Evolutionary conservation across 2,797 vertebrate genomes (phyloP), one percentile per base, ranked within the genome.

Genomic region (Acanthiza pusilla): DNA sequence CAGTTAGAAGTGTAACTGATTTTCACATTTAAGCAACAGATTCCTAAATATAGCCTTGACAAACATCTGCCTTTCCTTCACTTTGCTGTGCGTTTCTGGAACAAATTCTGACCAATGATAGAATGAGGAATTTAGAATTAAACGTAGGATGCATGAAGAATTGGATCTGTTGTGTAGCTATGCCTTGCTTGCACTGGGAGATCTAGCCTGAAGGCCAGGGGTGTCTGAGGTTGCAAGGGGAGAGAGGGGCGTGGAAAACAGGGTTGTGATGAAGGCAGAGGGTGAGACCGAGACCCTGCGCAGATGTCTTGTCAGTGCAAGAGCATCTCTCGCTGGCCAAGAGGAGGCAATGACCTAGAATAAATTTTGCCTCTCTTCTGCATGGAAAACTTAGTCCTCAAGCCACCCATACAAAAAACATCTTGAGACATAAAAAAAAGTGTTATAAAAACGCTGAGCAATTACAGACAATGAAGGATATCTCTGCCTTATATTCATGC

Each of bases 301-400:
- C 2, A 2, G 17, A 63, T 73, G 17, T 60, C 93, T 87, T 70
- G 17, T 67, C 68, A 79, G 80, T 82, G 66, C 92, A 95, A 97
- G 91, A 94, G 92, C 94, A 96, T 94, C 92, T 90, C 93, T 95
- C 40, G 0, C 91, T 94, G 95, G 87, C 54, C 89, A 91, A 90
- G 77, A 62, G 51, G 10, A 75, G 50, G 65, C 92, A 96, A 65
- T 89, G 92, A 92, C 86, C 45, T 67, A 45, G 75, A 80, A 54
- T 9, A 83, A n/a, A 12, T 51, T 72, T 90, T 91, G 30, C 65
- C 16, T 92, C 19, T 71, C 34, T 82, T 93, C 67, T 68, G 38
- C 30, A 34, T 80, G n/a, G 85, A 80, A 85, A 67, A n/a, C 17
- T 53, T 57, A 70, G 20, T 74, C 67, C 67, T 68, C 50, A 72